These are phyloP conservation scores for Chalcis sispes DNA, from an alignment of 2,888 invertebrate species.

Conservation along the genomic window DNA sequence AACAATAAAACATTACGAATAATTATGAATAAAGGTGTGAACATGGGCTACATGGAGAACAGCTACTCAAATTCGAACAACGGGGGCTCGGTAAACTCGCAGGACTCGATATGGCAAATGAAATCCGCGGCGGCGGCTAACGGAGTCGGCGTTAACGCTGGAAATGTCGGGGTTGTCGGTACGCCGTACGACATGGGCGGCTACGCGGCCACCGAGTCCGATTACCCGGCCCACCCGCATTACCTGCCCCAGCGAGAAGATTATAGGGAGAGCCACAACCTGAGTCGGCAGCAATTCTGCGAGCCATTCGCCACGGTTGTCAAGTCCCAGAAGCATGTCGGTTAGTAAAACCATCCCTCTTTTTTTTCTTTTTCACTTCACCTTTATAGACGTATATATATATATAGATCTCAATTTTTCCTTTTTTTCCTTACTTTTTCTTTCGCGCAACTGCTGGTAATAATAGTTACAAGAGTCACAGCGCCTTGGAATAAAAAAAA, in stretches of 20 bases:
- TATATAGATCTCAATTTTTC: neutral
- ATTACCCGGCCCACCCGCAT: conserved; percentile 91
- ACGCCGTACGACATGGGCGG: conserved; percentile 88
- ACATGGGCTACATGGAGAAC: conserved; percentile 93
- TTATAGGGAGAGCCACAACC: conserved; percentile 87
- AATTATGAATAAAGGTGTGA: conserved; percentile 81
- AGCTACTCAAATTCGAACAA: conserved; percentile 95
- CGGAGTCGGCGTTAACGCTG: conserved; percentile 83
- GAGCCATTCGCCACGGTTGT: conserved; percentile 93
- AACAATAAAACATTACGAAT: neutral
- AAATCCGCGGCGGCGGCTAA: conserved; percentile 87
- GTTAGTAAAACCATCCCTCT: conserved; percentile 78
- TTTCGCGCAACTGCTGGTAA: conserved; percentile 2
- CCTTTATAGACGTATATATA: neutral
- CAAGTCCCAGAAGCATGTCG: conserved; percentile 89
- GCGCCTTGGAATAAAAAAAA: too few relatives aligned
- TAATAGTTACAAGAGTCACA: conserved; percentile 9
- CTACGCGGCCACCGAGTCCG: conserved; percentile 86
- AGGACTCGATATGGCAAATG: conserved; percentile 96
- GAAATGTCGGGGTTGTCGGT: conserved; percentile 80
- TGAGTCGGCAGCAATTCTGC: conserved; percentile 91
- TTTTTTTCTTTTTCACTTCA: neutral
- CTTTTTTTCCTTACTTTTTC: neutral
- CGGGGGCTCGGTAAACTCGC: conserved; percentile 96
- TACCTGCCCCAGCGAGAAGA: conserved; percentile 84